A percentile compares a stretch with the other conserved stretches of the same genome.
Evolutionary conservation across 1,140 invertebrate genomes (phyloP).

Genomic region (Drepana arcuata): DNA sequence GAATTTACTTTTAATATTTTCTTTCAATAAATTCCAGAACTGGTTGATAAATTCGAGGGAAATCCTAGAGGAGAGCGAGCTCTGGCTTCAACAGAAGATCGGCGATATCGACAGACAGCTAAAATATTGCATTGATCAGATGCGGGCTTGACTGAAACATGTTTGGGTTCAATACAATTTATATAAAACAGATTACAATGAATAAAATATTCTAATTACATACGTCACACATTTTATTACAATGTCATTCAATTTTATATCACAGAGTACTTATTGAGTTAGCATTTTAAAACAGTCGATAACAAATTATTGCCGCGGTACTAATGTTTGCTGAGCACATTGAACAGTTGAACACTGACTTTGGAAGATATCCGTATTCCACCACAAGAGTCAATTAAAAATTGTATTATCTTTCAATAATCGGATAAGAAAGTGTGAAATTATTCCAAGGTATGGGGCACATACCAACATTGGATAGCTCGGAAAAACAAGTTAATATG

Average conservation of each 20-base stretch:
- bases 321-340: too few relatives aligned
- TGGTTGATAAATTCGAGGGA: constrained; percentile 22
- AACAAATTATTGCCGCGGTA: constrained; percentile 15
- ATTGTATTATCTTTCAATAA: too few relatives aligned
- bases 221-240: too few relatives aligned
- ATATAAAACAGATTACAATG: constrained; percentile 19
- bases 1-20: background rate
- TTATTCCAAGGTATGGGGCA: too few relatives aligned
- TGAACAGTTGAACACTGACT: too few relatives aligned
- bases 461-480: too few relatives aligned
- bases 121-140: constrained; percentile 47
- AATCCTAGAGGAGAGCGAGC: constrained; percentile 37
- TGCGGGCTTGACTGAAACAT: constrained; percentile 15
- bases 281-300: constrained; percentile 25
- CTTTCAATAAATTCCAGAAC: constrained; percentile 31
- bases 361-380: too few relatives aligned
- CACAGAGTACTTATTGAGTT: constrained; percentile 40
- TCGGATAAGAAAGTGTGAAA: too few relatives aligned
- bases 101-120: constrained; percentile 45
- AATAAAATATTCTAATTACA: too few relatives aligned
- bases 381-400: too few relatives aligned
- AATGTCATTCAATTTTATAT: constrained; percentile 45
- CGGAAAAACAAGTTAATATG: too few relatives aligned
- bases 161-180: constrained; percentile 15
- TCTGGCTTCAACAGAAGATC: constrained; percentile 36